Evolutionary conservation across 2,888 invertebrate genomes (phyloP).

Genomic region (Megalurothrips usitatus): DNA sequence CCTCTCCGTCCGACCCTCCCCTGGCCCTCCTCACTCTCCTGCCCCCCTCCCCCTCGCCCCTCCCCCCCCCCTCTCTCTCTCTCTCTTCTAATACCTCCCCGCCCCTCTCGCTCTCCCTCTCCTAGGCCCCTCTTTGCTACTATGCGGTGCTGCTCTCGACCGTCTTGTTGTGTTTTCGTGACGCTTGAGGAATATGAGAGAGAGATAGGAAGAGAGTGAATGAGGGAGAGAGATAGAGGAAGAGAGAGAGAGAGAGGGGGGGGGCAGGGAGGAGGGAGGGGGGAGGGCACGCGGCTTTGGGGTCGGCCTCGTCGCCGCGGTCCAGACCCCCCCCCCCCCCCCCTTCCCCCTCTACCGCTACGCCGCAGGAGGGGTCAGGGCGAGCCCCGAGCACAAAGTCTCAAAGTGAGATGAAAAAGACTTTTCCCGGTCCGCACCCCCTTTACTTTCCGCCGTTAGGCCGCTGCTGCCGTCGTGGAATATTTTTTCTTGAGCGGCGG

Average conservation of each 20-base stretch:
- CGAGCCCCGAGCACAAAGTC: too few relatives aligned
- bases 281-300: neutral
- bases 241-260: too few relatives aligned
- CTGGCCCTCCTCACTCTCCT: neutral
- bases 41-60: neutral
- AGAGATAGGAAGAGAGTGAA: too few relatives aligned
- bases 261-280: neutral
- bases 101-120: neutral
- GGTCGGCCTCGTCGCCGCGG: neutral
- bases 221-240: too few relatives aligned
- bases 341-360: neutral
- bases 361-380: neutral
- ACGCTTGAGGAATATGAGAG: neutral
- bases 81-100: neutral
- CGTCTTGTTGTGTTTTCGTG: neutral
- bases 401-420: too few relatives aligned
- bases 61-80: neutral
- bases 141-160: neutral
- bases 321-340: too few relatives aligned
- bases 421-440: too few relatives aligned
- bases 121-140: neutral
- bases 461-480: too few relatives aligned
- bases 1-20: slow-evolving; percentile 5
- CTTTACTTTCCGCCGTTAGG: too few relatives aligned
- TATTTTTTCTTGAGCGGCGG: too few relatives aligned